Conservation (phyloP, 2,113 vertebrate genomes). For the Poeciliopsis retropinna region DNA sequence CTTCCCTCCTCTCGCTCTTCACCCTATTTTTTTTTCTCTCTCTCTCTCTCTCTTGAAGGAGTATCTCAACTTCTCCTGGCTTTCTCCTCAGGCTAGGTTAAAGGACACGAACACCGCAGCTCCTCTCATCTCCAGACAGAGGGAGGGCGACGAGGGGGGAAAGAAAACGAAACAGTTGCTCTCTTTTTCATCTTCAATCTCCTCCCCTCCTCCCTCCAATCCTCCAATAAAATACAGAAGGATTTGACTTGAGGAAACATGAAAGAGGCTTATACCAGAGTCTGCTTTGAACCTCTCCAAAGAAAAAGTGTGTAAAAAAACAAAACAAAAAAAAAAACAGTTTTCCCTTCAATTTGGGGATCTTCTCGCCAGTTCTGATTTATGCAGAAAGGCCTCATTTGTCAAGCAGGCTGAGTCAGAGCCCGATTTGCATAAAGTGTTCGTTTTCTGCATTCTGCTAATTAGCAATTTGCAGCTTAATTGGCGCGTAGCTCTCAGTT, state of each 20-base stretch:
- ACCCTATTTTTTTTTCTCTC: slow-evolving; percentile 47
- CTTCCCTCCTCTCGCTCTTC: slow-evolving; percentile 24
- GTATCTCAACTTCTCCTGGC: slow-evolving; percentile 67
- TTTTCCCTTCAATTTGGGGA: slow-evolving; percentile 73
- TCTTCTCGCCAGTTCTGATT: slow-evolving; percentile 79
- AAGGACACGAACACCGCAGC: slow-evolving; percentile 67
- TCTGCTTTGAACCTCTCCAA: slow-evolving; percentile 82
- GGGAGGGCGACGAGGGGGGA: slow-evolving; percentile 29
- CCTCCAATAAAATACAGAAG: slow-evolving; percentile 80
- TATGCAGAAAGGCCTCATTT: slow-evolving; percentile 84
- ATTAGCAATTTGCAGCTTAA: slow-evolving; percentile 88
- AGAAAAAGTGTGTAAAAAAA: slow-evolving; percentile 50
- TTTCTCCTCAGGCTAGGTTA: slow-evolving; percentile 70
- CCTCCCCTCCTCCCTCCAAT: slow-evolving; percentile 46
- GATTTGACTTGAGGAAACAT: slow-evolving; percentile 86
- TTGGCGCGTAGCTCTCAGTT: slow-evolving; percentile 80
- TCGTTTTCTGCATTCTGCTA: slow-evolving; percentile 83
- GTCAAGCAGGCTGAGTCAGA: slow-evolving; percentile 85
- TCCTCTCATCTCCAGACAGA: slow-evolving; percentile 70
- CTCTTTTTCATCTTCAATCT: slow-evolving; percentile 78
- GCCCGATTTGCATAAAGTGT: slow-evolving; percentile 84
- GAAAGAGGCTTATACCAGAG: slow-evolving; percentile 84
- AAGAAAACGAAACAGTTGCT: slow-evolving; percentile 75
- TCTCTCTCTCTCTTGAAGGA: slow-evolving; percentile 45
- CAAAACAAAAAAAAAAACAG: slow-evolving; percentile 13